Evolutionary conservation across 2,113 vertebrate genomes (phyloP).

Genomic region (Chloropsis cyanopogon): DNA sequence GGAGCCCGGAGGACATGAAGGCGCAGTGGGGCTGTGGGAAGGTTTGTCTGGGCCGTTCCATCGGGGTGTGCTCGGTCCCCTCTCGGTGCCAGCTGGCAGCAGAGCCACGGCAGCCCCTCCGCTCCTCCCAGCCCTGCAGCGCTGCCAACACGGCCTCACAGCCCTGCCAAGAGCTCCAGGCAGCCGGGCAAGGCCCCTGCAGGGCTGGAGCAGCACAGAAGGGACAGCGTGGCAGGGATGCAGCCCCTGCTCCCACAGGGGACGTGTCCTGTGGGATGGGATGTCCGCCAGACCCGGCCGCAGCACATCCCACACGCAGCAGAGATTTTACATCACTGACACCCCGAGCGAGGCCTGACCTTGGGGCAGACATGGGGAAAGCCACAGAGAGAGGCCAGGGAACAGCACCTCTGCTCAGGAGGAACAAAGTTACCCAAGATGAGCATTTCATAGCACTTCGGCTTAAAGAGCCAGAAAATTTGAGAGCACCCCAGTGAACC

Average conservation of each 20-base stretch:
- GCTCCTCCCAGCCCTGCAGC: neutral
- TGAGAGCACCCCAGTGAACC: neutral
- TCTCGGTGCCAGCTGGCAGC: neutral
- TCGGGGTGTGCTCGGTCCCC: neutral
- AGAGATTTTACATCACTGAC: neutral
- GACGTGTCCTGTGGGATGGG: no score
- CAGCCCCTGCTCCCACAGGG: rapidly evolving
- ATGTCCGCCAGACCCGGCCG: no score
- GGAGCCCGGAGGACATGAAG: rapidly evolving
- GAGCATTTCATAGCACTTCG: neutral
- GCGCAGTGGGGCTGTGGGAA: neutral
- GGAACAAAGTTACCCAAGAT: neutral
- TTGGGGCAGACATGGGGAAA: neutral
- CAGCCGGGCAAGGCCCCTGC: neutral
- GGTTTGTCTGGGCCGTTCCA: neutral
- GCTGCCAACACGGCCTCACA: neutral
- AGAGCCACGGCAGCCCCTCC: rapidly evolving
- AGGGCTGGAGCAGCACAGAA: neutral
- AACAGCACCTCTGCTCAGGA: neutral
- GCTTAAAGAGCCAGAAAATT: neutral
- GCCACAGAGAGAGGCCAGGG: neutral
- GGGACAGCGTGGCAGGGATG: neutral
- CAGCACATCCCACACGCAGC: no score
- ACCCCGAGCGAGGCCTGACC: neutral
- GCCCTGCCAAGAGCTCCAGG: neutral